Evolutionary conservation across 2,888 invertebrate species (phyloP), one percentile per base, ranked within the genome.

Genomic region (Lissocephala sabroskyi): DNA sequence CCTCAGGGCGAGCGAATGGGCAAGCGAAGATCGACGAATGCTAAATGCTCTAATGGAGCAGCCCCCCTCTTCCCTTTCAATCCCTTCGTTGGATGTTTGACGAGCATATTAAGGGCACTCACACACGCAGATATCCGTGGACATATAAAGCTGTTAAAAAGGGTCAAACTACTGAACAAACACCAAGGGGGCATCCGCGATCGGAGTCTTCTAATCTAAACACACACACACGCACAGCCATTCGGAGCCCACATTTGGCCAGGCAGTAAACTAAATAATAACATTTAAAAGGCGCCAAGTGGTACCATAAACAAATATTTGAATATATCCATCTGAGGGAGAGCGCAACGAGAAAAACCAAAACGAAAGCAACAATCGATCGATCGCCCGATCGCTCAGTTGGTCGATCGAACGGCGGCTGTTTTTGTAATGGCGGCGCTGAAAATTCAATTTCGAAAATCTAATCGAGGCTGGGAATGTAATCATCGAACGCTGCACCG

Each of bases 241-340:
- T n/a, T n/a, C n/a, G n/a, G n/a, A n/a, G n/a, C n/a, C n/a, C n/a
- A n/a, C 30, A 32, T 32, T 32, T 35, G 16, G 35, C 16, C 5
- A 16, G 23, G 23, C 16, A 61, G 50, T 54, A 70, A 79, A 65
- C 62, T 65, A 64, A 75, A 79, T 68, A 76, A 80, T 65, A 76
- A 80, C 77, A 81, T 80, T 80, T 74, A 76, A 74, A 77, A 79
- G 82, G 82, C 82, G 82, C 82, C 82, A 82, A 82, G 79, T 82
- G 79, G 74, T 80, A 80, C 49, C 60, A 73, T 81, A 82, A 81
- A 81, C 81, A 81, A 82, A 81, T 79, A 82, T 73, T 73, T 64
- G 64, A 60, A 60, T 60, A 46, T 44, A 49, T 42, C 46, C 46
- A 39, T n/a, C n/a, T n/a, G n/a, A n/a, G n/a, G n/a, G n/a, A 52